Evolutionary conservation across 2,113 vertebrate genomes (phyloP).

Genomic region (Poeciliopsis retropinna): DNA sequence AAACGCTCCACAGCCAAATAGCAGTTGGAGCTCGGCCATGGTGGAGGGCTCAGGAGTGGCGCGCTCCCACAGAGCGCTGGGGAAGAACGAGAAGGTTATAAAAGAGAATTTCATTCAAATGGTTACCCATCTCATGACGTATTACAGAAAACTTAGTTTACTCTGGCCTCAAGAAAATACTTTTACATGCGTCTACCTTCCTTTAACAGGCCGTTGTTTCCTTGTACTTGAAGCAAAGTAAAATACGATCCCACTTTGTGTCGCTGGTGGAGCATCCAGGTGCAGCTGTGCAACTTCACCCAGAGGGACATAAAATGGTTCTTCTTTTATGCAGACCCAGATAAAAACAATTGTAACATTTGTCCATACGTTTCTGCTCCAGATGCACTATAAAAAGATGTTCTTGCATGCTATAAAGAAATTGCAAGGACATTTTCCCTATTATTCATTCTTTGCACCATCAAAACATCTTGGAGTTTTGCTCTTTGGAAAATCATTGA

Average conservation of each 20-base stretch:
- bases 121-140: neutral
- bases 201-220: neutral
- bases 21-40: slow-evolving; percentile 42
- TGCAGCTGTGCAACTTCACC: neutral
- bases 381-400: neutral
- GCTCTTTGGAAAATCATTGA: neutral
- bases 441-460: neutral
- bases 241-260: neutral
- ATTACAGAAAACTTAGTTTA: neutral
- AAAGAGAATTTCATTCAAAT: neutral
- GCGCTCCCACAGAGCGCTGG: slow-evolving; percentile 51
- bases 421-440: neutral
- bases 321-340: neutral
- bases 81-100: slow-evolving; percentile 4
- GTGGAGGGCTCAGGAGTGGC: slow-evolving; percentile 29
- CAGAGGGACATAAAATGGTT: neutral
- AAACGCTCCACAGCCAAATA: slow-evolving; percentile 60
- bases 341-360: neutral
- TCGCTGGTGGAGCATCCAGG: too few species aligned
- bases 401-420: neutral
- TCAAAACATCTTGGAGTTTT: neutral
- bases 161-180: too few species aligned
- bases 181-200: too few species aligned
- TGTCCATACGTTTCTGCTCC: neutral
- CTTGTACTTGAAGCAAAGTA: neutral